Evolutionary conservation across 92 coral and sea anemone species (phyloP), one percentile per base, ranked within the genome.

Genomic region (Diadumene lineata): DNA sequence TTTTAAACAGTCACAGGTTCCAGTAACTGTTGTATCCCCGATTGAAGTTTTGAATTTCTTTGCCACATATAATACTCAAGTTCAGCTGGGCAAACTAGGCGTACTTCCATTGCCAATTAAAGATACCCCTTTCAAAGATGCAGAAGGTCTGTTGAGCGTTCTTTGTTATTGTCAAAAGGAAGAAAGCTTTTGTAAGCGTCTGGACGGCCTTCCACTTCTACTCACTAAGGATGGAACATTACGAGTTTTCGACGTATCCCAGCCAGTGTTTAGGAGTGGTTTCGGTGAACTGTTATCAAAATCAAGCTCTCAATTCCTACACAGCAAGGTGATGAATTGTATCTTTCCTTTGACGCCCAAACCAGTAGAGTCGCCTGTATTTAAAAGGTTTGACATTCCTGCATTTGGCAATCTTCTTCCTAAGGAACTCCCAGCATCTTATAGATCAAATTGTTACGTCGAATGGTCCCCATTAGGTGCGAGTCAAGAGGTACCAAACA

Each of bases 201-300:
- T 93, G 28, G 53, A 86, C 29, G 98, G 87, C 9, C 84, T 90
- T 26, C 98, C 98, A 9, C 72, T 93, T 64, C 88, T 93, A 26
- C 79, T 93, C 66, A 93, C 98, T 0, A 80, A 87, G 50, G 98
- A 93, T 74, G 38, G 83, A 21, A 19, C 32, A 6, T 73, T 93
- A 23, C 82, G 86, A 17, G 60, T 60, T 32, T 90, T 85, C 56
- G 69, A 82, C 58, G 22, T 50, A 1, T 17, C 46, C 1, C 1
- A 69, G 10, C 83, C 86, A 18, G 85, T 76, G 55, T 82, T 87
- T 60, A 50, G 38, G 79, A 80, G 92, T 50, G 34, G 10, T 1
- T 65, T 67, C 70, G 17, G 26, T 17, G 83, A 71, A 11, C 38
- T 89, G 57, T 62, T 85, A 33, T 90, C 90, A 0, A 29, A 34